Evolutionary conservation across 2,113 vertebrate species (phyloP).

Genomic region (Lichenostomus cassidix): DNA sequence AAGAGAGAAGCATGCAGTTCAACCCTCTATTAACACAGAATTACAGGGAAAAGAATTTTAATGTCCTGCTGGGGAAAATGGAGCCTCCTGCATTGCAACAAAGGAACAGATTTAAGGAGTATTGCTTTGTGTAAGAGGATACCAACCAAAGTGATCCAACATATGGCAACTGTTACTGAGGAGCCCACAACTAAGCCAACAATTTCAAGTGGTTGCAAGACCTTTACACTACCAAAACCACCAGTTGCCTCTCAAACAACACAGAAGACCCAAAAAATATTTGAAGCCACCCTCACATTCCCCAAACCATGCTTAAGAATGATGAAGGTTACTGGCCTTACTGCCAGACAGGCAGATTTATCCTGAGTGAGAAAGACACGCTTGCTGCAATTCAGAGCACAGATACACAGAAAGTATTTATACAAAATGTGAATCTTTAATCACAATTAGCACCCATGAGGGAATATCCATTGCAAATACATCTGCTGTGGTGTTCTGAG

Average conservation of each 20-base stretch:
- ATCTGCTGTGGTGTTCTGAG: neutral
- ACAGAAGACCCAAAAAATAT: neutral
- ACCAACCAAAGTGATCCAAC: slow-evolving; percentile 9
- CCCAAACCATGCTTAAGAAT: neutral
- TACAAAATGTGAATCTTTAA: neutral
- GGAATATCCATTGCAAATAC: neutral
- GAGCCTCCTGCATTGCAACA: neutral
- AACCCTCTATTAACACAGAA: neutral
- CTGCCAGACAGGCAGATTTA: neutral
- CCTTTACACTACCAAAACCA: neutral
- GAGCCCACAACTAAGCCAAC: slow-evolving; percentile 18
- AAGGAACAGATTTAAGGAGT: slow-evolving; percentile 22
- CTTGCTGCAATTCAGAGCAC: neutral
- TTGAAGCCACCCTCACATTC: neutral
- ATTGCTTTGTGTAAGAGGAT: slow-evolving; percentile 4
- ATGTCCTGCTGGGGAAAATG: neutral
- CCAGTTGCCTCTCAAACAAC: neutral
- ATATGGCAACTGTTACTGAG: slow-evolving; percentile 6
- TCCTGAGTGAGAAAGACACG: neutral
- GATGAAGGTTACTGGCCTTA: neutral
- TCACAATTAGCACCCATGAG: neutral
- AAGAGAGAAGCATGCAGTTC: neutral
- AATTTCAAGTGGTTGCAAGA: slow-evolving; percentile 29
- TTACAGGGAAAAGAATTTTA: neutral
- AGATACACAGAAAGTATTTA: neutral